Conservation (phyloP, 2,797 vertebrate species). For the Lepilemur septentrionalis region DNA sequence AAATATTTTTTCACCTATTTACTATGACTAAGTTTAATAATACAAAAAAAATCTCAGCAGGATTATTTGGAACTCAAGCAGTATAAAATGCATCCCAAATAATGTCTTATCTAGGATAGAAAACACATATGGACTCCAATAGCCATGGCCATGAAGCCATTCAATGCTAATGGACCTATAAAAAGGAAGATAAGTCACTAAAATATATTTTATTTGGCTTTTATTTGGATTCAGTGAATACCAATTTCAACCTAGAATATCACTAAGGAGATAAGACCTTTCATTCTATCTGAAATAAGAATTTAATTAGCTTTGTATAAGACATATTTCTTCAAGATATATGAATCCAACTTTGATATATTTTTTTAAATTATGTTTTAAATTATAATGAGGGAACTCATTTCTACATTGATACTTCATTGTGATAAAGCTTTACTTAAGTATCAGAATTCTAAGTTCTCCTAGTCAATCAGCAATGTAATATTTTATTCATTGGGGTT, state of each 20-base stretch:
- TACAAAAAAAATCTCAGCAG: conserved; percentile 3
- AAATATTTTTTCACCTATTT: not conserved
- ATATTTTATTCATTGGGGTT: not conserved
- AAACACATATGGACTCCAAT: not conserved
- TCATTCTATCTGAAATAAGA: not conserved
- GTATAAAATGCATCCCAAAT: not conserved
- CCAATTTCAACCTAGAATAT: conserved; percentile 28
- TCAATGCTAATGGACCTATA: not conserved
- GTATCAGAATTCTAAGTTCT: not conserved
- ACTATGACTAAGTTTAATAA: not conserved
- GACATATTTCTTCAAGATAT: not conserved
- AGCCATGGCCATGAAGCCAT: not conserved
- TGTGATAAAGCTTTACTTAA: conserved; percentile 25
- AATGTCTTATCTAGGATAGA: not conserved
- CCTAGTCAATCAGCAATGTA: not conserved
- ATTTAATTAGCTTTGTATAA: not conserved
- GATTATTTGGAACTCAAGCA: not conserved
- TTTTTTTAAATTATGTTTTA: not conserved
- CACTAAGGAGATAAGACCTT: not conserved
- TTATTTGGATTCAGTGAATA: not conserved
- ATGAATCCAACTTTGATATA: not conserved
- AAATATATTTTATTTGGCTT: not conserved
- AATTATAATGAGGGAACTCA: conserved; percentile 1
- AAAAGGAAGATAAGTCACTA: not conserved
- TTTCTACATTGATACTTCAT: not conserved